Evolutionary conservation across 1,140 invertebrate genomes (phyloP).

Genomic region (Apis laboriosa): DNA sequence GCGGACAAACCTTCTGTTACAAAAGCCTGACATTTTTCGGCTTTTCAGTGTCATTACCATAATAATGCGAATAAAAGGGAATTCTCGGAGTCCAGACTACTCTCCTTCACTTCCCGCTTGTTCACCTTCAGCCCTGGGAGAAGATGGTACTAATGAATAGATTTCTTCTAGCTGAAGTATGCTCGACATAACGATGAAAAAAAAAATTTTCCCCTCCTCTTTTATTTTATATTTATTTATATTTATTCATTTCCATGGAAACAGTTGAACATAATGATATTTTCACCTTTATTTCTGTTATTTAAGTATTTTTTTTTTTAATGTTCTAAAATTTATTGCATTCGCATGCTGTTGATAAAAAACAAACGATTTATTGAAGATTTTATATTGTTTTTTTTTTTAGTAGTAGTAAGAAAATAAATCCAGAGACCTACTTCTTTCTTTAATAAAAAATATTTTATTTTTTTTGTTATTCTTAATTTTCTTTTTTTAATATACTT

Average conservation of each 20-base stretch:
- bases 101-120: conserved; percentile 42
- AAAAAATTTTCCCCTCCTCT: not conserved
- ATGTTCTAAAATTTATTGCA: too few relatives aligned
- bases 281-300: not conserved
- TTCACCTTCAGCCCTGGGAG: conserved; percentile 42
- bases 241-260: conserved; percentile 8
- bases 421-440: too few relatives aligned
- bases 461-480: too few relatives aligned
- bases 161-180: conserved; percentile 42
- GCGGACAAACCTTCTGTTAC: conserved; percentile 79
- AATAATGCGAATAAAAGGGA: conserved; percentile 80
- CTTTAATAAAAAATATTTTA: too few relatives aligned
- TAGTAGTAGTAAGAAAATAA: too few relatives aligned
- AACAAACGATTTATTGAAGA: too few relatives aligned
- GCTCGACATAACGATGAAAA: not conserved
- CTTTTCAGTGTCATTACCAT: conserved; percentile 79
- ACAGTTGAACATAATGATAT: not conserved
- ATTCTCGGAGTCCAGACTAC: conserved; percentile 72
- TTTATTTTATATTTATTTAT: conserved; percentile 11
- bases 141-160: conserved; percentile 50
- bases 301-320: too few relatives aligned
- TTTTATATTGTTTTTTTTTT: too few relatives aligned
- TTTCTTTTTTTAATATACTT: too few relatives aligned
- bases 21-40: conserved; percentile 78
- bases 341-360: too few relatives aligned